phyloP scores from a whole-genome alignment of 2,888 invertebrate species.

The Pollenia angustigena region DNA sequence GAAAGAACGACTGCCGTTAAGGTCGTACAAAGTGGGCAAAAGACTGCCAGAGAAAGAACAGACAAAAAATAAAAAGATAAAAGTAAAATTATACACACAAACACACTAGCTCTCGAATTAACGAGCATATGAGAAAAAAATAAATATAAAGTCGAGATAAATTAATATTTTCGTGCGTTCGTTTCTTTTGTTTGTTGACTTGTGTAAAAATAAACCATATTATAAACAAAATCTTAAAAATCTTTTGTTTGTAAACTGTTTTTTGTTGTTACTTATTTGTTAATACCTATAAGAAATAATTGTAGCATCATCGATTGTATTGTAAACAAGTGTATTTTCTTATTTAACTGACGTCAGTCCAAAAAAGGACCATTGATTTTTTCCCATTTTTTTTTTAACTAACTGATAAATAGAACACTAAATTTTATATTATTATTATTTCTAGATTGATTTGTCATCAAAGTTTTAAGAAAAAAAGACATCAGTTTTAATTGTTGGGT shows the following conservation, averaged over 20 bases:
- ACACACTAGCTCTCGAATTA: constrained; percentile 10
- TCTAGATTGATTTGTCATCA: constrained; percentile 53
- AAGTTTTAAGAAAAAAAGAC: constrained; percentile 23
- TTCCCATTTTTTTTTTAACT: constrained; percentile 8
- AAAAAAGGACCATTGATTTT: constrained; percentile 21
- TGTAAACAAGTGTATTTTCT: neutral
- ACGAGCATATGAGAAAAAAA: constrained; percentile 39
- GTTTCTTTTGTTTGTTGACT: constrained; percentile 50
- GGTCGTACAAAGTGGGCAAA: constrained; percentile 62
- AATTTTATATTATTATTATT: constrained; percentile 42
- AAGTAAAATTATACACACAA: constrained; percentile 29
- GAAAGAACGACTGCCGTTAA: constrained; percentile 63
- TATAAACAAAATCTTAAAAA: constrained; percentile 35
- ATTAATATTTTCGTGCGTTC: constrained; percentile 47
- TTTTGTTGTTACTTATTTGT: constrained; percentile 8
- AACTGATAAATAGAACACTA: neutral
- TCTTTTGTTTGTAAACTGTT: constrained; percentile 50
- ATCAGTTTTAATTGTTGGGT: constrained; percentile 58
- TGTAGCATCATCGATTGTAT: neutral
- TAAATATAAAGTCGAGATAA: constrained; percentile 44
- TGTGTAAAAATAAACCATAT: constrained; percentile 6
- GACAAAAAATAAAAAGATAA: constrained; percentile 32
- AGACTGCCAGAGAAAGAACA: constrained; percentile 30
- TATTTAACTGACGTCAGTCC: constrained; percentile 27
- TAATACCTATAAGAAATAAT: neutral